phyloP scores from a whole-genome alignment of 2,888 invertebrate genomes.

The Caenorhabditis sinica region DNA sequence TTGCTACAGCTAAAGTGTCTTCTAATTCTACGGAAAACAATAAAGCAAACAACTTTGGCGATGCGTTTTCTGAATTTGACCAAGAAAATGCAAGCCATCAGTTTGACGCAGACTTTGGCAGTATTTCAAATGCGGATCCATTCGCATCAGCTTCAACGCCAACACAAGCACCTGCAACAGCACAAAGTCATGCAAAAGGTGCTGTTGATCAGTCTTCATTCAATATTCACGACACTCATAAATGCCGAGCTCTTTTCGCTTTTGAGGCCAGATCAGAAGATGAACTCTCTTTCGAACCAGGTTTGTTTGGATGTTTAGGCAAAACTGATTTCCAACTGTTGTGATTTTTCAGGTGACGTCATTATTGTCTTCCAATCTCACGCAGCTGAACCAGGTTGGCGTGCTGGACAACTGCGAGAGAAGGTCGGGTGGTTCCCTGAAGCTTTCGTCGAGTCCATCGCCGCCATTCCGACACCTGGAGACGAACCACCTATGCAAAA shows the following conservation, averaged over 20 bases:
- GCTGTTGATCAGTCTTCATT: slow-evolving; percentile 51
- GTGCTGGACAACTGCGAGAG: slow-evolving; percentile 93
- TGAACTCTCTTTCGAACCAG: slow-evolving; percentile 84
- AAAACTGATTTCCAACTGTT: too few relatives aligned
- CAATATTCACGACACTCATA: slow-evolving; percentile 85
- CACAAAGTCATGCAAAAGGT: background rate
- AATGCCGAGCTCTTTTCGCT: slow-evolving; percentile 94
- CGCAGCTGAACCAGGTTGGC: slow-evolving; percentile 97
- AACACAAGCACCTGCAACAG: slow-evolving; percentile 1
- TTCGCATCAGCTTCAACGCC: slow-evolving; percentile 2
- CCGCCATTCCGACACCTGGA: slow-evolving; percentile 58
- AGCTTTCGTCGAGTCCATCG: slow-evolving; percentile 84
- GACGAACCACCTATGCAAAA: slow-evolving; percentile 73
- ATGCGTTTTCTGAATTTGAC: slow-evolving; percentile 57
- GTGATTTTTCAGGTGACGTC: slow-evolving; percentile 88
- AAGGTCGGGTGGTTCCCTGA: slow-evolving; percentile 86
- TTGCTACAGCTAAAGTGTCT: background rate
- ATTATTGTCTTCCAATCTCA: slow-evolving; percentile 89
- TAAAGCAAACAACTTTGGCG: slow-evolving; percentile 18
- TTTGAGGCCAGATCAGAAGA: slow-evolving; percentile 93
- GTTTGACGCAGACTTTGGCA: slow-evolving; percentile 43
- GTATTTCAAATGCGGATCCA: slow-evolving; percentile 9
- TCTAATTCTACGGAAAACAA: background rate
- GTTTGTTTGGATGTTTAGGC: too few relatives aligned
- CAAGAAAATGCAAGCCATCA: slow-evolving; percentile 4